phyloP scores from a whole-genome alignment of 2,113 vertebrate genomes.

The Oostethus manadensis region DNA sequence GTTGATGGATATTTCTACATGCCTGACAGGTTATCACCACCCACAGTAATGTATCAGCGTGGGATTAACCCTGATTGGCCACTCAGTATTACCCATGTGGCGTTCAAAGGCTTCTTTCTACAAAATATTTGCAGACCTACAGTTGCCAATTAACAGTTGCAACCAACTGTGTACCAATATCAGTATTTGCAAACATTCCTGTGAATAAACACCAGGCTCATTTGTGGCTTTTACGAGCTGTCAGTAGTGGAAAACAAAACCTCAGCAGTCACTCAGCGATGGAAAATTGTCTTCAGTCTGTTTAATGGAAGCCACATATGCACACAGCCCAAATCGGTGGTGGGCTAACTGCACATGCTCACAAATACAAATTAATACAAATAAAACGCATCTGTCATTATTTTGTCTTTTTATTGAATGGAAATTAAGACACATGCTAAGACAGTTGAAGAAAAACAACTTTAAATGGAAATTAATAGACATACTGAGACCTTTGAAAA shows the following conservation, averaged over 20 bases:
- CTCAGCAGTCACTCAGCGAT: slow-evolving; percentile 49
- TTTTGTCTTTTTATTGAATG: not conserved
- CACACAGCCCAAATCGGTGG: slow-evolving; percentile 21
- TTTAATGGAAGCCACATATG: slow-evolving; percentile 44
- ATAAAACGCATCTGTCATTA: slow-evolving; percentile 22
- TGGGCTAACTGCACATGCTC: slow-evolving; percentile 21
- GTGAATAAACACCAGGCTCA: slow-evolving; percentile 27
- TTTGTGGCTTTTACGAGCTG: slow-evolving; percentile 34
- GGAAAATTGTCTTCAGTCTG: slow-evolving; percentile 28
- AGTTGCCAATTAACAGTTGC: not conserved
- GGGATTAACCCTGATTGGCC: not conserved
- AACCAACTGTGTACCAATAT: not conserved
- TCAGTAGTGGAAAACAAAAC: slow-evolving; percentile 42
- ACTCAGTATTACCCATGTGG: not conserved
- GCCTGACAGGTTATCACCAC: not conserved
- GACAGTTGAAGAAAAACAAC: slow-evolving; percentile 8
- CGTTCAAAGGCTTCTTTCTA: not conserved
- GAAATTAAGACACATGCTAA: slow-evolving; percentile 15
- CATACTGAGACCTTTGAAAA: not conserved
- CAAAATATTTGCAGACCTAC: not conserved
- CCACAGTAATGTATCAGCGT: not conserved
- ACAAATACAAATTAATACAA: slow-evolving; percentile 28
- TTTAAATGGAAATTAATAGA: not conserved
- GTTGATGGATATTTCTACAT: not conserved
- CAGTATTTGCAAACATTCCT: slow-evolving; percentile 42